These are phyloP conservation scores for Poeciliopsis turneri DNA, from an alignment of 2,797 vertebrate species.

Conservation along the genomic window DNA sequence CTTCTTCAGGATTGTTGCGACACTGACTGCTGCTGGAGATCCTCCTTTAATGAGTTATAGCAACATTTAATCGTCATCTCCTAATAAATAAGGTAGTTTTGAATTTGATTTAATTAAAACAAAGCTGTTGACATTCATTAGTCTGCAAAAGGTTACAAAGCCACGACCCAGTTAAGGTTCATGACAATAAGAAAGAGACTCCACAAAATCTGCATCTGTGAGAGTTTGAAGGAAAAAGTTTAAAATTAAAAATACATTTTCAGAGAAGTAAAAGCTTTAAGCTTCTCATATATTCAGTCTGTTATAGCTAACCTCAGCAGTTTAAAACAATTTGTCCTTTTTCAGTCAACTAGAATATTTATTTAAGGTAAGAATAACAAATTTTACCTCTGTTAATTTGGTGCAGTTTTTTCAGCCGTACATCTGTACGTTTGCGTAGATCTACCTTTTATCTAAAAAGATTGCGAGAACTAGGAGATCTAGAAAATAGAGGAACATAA, in stretches of 20 bases:
- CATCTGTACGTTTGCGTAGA: background rate
- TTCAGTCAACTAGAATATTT: too few relatives aligned
- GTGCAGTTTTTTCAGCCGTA: background rate
- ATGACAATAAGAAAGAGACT: background rate
- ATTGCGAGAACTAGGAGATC: background rate
- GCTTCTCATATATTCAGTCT: background rate
- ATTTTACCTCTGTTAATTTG: background rate
- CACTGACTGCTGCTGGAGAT: background rate
- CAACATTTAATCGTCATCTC: background rate
- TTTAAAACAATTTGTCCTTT: too few relatives aligned
- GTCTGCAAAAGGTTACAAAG: background rate
- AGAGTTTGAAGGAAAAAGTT: background rate
- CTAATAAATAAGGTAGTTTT: background rate
- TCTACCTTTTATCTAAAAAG: background rate
- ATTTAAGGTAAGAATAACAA: too few relatives aligned
- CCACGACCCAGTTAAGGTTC: background rate
- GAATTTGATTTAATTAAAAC: background rate
- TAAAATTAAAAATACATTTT: background rate
- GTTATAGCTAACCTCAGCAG: background rate
- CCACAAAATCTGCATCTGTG: background rate
- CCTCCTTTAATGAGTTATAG: background rate
- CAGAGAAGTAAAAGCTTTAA: background rate
- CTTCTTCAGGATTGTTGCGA: background rate
- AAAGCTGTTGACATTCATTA: background rate
- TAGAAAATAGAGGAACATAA: background rate